phyloP scores from a whole-genome alignment of 1,140 invertebrate genomes.

The Dufourea novaeangliae region DNA sequence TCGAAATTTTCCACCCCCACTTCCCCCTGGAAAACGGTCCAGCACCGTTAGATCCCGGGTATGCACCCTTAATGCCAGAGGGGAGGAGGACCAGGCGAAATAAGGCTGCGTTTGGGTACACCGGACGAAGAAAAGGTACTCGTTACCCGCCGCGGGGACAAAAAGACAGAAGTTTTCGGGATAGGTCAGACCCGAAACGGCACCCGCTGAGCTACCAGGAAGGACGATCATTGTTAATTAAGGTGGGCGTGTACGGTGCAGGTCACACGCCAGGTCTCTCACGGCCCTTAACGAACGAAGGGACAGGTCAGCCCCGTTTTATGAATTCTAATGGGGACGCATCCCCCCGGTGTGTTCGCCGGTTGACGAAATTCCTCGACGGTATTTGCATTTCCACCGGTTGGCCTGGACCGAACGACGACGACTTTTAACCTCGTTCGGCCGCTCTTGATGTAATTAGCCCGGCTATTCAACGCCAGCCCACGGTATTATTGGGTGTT shows the following conservation, averaged over 20 bases:
- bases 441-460: conserved; percentile 38
- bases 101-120: conserved; percentile 17
- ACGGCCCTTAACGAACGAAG: conserved; percentile 56
- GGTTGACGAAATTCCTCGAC: conserved; percentile 24
- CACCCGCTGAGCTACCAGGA: conserved; percentile 74
- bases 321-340: conserved; percentile 50
- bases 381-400: conserved; percentile 25
- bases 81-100: neutral
- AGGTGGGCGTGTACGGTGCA: conserved; percentile 64
- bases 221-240: conserved; percentile 76
- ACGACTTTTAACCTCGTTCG: conserved; percentile 24
- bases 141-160: conserved; percentile 40
- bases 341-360: neutral
- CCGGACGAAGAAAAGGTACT: conserved; percentile 49
- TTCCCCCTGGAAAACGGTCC: conserved; percentile 18
- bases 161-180: conserved; percentile 56
- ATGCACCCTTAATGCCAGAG: conserved; percentile 28
- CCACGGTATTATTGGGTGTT: conserved; percentile 20
- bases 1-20: neutral
- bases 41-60: conserved; percentile 29
- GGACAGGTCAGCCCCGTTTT: conserved; percentile 51
- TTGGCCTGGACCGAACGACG: neutral
- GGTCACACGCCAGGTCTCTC: conserved; percentile 48
- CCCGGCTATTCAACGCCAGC: conserved; percentile 10
- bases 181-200: conserved; percentile 47